Conservation (phyloP, 2,888 invertebrate species). For the Drosophila anceps region DNA sequence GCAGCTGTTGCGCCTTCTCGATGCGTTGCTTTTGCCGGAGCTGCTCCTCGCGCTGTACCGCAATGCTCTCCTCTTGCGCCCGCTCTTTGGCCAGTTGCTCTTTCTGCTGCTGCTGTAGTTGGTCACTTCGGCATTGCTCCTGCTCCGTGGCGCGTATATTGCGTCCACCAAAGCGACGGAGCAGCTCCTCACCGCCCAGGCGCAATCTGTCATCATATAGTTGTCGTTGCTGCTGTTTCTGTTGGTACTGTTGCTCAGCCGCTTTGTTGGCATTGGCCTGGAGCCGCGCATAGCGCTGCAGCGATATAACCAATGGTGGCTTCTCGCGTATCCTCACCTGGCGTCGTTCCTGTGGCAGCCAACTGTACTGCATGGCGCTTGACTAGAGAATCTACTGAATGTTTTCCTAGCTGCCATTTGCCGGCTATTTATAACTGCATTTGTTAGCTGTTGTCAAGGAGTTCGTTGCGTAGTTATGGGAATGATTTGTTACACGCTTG, state of each 20-base stretch:
- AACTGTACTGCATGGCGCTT: conserved; percentile 62
- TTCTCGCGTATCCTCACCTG: conserved; percentile 53
- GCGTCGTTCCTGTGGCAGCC: conserved; percentile 68
- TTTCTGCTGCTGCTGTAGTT: conserved; percentile 26
- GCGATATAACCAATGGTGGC: conserved; percentile 75
- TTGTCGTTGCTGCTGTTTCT: conserved; percentile 46
- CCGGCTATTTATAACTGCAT: background rate
- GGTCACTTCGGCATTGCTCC: conserved; percentile 56
- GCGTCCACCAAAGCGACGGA: conserved; percentile 52
- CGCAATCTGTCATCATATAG: conserved; percentile 53
- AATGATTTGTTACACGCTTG: background rate
- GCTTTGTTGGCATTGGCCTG: conserved; percentile 52
- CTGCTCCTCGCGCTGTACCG: conserved; percentile 83
- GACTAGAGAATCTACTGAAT: conserved; percentile 2
- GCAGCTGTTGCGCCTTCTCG: conserved; percentile 78
- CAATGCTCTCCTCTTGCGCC: conserved; percentile 58
- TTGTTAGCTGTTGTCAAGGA: conserved; percentile 37
- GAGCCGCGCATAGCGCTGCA: conserved; percentile 56
- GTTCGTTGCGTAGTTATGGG: background rate
- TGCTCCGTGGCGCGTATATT: conserved; percentile 57
- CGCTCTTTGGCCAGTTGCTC: conserved; percentile 27
- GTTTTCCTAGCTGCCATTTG: background rate
- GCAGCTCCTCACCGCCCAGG: conserved; percentile 59
- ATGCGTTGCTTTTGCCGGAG: conserved; percentile 73
- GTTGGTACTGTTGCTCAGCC: conserved; percentile 35